Evolutionary conservation across 2,888 invertebrate genomes (phyloP), one percentile per base, ranked within the genome.

Genomic region (Cheilosia soror): DNA sequence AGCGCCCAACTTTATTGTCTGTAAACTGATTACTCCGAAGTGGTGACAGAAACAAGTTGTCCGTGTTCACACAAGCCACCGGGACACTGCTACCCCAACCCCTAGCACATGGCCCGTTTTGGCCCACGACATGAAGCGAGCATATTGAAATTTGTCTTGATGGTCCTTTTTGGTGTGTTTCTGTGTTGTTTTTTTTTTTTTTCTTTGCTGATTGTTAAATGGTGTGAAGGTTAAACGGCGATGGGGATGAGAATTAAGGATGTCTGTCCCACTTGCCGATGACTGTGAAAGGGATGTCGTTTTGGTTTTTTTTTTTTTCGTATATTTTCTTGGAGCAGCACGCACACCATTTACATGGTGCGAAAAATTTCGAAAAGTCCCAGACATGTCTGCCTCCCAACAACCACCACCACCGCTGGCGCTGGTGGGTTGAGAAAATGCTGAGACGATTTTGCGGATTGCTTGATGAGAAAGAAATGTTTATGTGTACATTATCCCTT

Each of bases 401-500:
- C 9, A 25, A 25, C 25, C n/a, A 51, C 49, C 27, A 29, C 25
- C 53, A 15, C 27, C 25, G 60, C 42, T 5, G n/a, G 20, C 15
- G 49, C 7, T n/a, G 47, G 44, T 60, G 44, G 9, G 42, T 20
- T 20, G 20, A 20, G 20, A 20, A 20, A 20, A 20, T 62, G 66
- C 33, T 63, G 53, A 55, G 79, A 76, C 65, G 65, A 71, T 75
- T 60, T 69, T 82, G 57, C 65, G 69, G 65, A 79, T 79, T 79
- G 75, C 80, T 37, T 71, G 80, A 75, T 79, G 75, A 68, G 75
- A 75, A 84, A 79, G 84, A 80, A 80, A 84, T 84, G 84, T 84
- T 84, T 84, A 84, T 84, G 84, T 84, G 84, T 79, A 84, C 84
- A 80, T 84, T 84, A 84, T 84, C 84, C 84, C 75, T 80, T 79